A percentile compares a stretch with the other conserved stretches of the same genome.
Evolutionary conservation across 2,797 vertebrate species (phyloP).

Genomic region (Peromyscus aztecus): DNA sequence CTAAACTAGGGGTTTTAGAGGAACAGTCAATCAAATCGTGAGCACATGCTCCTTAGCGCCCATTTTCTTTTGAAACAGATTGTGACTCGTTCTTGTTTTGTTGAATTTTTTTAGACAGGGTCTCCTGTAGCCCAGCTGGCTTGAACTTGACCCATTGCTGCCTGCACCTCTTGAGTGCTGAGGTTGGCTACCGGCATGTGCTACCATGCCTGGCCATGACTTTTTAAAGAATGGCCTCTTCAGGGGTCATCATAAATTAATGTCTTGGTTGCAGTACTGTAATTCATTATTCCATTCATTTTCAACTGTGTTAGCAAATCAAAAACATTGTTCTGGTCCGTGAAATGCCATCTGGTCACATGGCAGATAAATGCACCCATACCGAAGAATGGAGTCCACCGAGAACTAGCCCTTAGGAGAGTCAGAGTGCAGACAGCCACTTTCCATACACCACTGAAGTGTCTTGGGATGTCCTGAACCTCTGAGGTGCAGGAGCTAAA

Average conservation of each 20-base stretch:
- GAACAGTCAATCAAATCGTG: neutral
- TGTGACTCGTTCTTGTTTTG: neutral
- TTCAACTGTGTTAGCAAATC: conserved; percentile 2
- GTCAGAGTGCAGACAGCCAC: neutral
- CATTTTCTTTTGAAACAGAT: conserved; percentile 2
- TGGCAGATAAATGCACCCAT: neutral
- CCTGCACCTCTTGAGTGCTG: neutral
- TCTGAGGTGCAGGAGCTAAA: neutral
- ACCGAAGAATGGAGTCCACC: neutral
- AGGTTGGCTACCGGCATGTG: neutral
- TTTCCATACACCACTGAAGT: neutral
- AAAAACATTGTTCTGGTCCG: neutral
- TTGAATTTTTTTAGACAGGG: neutral
- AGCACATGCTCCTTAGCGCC: neutral
- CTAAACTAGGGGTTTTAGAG: neutral
- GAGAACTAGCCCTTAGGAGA: neutral
- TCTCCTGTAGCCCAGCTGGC: neutral
- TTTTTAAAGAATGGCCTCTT: neutral
- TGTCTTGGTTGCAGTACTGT: neutral
- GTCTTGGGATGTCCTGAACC: neutral
- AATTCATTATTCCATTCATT: neutral
- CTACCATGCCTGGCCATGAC: neutral
- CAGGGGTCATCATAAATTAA: neutral
- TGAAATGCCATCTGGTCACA: conserved; percentile 25
- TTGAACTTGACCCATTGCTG: neutral